Evolutionary conservation across 1,140 invertebrate genomes (phyloP), one percentile per base, ranked within the genome.

Genomic region (Thrips palmi): DNA sequence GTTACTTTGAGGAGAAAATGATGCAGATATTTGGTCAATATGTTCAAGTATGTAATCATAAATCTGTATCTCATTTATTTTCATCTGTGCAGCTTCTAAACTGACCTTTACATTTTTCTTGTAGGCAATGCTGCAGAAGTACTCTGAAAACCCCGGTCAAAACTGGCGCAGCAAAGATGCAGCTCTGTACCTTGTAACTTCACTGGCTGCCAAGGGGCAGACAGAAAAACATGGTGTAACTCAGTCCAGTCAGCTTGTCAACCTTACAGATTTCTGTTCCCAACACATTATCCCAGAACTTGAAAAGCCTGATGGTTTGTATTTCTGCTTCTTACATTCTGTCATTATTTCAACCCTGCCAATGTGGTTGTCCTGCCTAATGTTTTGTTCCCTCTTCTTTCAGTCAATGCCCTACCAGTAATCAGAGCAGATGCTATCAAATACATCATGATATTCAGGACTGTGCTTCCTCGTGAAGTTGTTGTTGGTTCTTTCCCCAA

Each of bases 101-200:
- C 15, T 24, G n/a, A n/a, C n/a, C 14, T 24, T 39, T 35, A 31
- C 28, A 24, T 38, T 44, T 19, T 29, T 39, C 43, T 44, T 53
- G 19, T 51, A 89, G 74, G 68, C 78, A 24, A 81, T 87, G 75
- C 52, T 88, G 30, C 53, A 62, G 40, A 77, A 77, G 49, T 96
- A 92, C 59, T 58, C 60, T 3, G 61, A 74, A 53, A 77, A 86
- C 56, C 72, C 84, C 17, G 47, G 55, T 14, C 48, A 68, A 51
- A 76, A 86, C 57, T 97, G 93, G 92, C 74, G 79, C 34, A 77
- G 76, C 44, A 97, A 97, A 59, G 92, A 98, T 63, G 81, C 86
- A 25, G 93, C 92, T 1, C 71, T 97, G 39, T 97, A 91, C 65
- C 65, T 98, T 40, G 87, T 97, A 33, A 94, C 88, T 18, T 92